Conservation (phyloP, 2,888 invertebrate genomes). For the Herminia tarsipennalis region DNA sequence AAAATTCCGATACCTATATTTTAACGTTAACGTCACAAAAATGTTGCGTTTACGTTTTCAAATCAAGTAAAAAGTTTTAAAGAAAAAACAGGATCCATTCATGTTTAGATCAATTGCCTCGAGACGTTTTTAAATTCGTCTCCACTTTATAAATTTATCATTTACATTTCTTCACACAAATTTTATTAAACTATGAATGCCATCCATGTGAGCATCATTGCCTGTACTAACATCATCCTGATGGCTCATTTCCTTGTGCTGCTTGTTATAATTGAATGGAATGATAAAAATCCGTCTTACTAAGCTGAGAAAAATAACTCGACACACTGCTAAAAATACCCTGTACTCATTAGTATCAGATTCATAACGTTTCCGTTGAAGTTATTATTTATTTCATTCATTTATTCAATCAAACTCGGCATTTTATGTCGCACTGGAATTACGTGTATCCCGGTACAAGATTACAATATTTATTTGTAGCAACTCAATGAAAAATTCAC, state of each 20-base stretch:
- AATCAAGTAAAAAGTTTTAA: too few relatives aligned
- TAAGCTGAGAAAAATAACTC: conserved; percentile 7
- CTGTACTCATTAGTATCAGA: conserved; percentile 11
- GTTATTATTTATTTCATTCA: conserved; percentile 17
- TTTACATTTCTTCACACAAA: too few relatives aligned
- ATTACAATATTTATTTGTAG: neutral
- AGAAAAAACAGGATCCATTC: too few relatives aligned
- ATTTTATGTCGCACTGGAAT: conserved; percentile 7
- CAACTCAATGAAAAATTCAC: neutral
- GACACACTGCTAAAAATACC: conserved; percentile 11
- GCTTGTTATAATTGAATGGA: conserved; percentile 5
- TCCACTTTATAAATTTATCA: too few relatives aligned
- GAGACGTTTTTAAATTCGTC: too few relatives aligned
- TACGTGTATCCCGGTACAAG: neutral
- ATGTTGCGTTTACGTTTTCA: too few relatives aligned
- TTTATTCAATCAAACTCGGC: conserved; percentile 3
- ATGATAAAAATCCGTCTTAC: conserved; percentile 6
- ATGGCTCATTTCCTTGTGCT: neutral
- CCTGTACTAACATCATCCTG: neutral
- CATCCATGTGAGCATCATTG: too few relatives aligned
- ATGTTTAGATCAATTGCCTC: too few relatives aligned
- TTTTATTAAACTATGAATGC: too few relatives aligned
- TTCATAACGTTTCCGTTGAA: conserved; percentile 8
- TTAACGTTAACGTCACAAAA: too few relatives aligned
- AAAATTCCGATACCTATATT: too few relatives aligned